phyloP scores from a whole-genome alignment of 2,888 invertebrate species.

The Empis stercorea region DNA sequence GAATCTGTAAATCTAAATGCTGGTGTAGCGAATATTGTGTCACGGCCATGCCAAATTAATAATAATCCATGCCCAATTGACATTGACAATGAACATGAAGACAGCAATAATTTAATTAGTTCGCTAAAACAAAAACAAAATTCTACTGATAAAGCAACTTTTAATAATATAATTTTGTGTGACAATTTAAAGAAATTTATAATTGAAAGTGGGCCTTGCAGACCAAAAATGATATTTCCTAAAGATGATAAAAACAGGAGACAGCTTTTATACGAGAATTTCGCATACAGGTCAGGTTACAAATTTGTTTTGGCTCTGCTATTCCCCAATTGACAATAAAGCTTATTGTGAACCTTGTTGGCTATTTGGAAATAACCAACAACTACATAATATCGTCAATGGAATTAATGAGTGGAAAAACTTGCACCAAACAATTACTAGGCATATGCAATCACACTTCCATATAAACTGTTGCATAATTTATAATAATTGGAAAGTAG shows the following conservation, averaged over 20 bases:
- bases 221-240: slow-evolving; percentile 2
- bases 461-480: not conserved
- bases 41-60: not conserved
- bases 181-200: not conserved
- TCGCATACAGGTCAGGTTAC: slow-evolving; percentile 1
- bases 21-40: not conserved
- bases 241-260: slow-evolving; percentile 1
- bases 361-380: not conserved
- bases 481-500: not conserved
- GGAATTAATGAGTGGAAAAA: slow-evolving; percentile 1
- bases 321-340: slow-evolving; percentile 1
- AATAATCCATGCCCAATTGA: not conserved
- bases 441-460: not conserved
- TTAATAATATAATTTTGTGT: not conserved
- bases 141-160: not conserved
- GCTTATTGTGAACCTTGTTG: slow-evolving; percentile 2
- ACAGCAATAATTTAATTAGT: not conserved
- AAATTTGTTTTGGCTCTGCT: slow-evolving; percentile 4
- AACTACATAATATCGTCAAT: slow-evolving; percentile 1
- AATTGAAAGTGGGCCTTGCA: not conserved
- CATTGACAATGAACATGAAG: too few relatives aligned
- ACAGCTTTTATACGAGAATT: slow-evolving; percentile 1
- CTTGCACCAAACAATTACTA: not conserved
- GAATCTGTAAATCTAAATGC: not conserved
- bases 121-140: not conserved